phyloP scores from a whole-genome alignment of 2,888 invertebrate species.

The Pristionchus exspectatus region DNA sequence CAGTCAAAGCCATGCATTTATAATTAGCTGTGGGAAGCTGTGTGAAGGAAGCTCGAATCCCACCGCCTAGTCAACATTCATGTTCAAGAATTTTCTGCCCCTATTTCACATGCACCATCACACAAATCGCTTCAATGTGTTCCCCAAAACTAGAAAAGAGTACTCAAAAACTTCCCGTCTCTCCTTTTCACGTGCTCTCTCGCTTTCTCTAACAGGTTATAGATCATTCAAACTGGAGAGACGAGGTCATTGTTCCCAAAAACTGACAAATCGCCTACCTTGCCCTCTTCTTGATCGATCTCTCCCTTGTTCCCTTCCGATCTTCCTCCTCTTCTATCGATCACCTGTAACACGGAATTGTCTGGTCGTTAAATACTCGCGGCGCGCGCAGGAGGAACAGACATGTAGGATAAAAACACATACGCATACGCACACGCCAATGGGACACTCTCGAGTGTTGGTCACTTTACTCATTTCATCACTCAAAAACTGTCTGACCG shows the following conservation, averaged over 20 bases:
- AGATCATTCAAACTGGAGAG: background rate
- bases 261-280: conserved; percentile 6
- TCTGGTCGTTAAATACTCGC: background rate
- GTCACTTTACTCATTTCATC: background rate
- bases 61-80: too few species aligned
- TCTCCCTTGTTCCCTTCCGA: conserved; percentile 2
- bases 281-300: conserved; percentile 44
- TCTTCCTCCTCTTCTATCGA: conserved; percentile 29
- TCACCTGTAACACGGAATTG: background rate
- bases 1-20: background rate
- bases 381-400: background rate
- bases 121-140: too few species aligned
- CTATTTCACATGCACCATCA: too few species aligned
- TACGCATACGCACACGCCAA: background rate
- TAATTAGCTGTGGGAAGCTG: background rate
- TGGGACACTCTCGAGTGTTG: background rate
- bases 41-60: background rate
- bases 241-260: background rate
- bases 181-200: background rate
- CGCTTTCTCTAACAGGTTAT: background rate
- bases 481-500: background rate
- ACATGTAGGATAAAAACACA: background rate
- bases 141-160: background rate
- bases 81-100: too few species aligned
- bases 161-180: background rate